Base-by-base conservation (phyloP, 2,888 invertebrate species). In the Acanthosepion pharaonis region DNA sequence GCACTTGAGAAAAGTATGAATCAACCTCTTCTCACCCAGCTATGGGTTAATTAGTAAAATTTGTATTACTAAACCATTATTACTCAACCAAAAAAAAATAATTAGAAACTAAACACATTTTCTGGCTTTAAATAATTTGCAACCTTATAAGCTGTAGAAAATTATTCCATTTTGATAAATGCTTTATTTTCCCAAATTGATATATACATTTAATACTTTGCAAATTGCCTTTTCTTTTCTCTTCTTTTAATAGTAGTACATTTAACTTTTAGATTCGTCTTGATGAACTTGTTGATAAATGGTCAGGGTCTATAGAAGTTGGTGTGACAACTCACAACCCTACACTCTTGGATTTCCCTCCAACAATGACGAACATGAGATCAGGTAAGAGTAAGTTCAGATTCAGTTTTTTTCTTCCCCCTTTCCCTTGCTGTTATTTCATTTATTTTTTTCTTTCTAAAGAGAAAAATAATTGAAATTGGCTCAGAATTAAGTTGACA, bases 331-430 rank as follows among this genome's bases (percentile, higher is more conserved):
- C 99, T 25, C 99, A 99, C 97, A 99, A 99, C 97, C 99, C 99
- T 5, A 98, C 98, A 1, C 98, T 98, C 0, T 98, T 99, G 95
- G 98, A 99, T 95, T 99, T 99, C 97, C 99, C 99, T 5, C 99
- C 99, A 0, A 99, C 99, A 4, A 99, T 99, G 99, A 99, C 99
- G 0, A 99, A 99, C 97, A 98, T 99, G 98, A 98, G 99, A 95
- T 98, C 98, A 51, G 98, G 99, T 20, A 99, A 99, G 95, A 91
- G 59, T 51, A 91, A 42, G 55, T 94, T 94, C 94, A 33, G 1
- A 33, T 64, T 51, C 33, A 48, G 20, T 93, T 42, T 93, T 53
- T 18, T n/a, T 33, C 55, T 93, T 53, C 15, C 15, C 55, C 18
- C 28, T 3, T n/a, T 15, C 23, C 25, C 55, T 55, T n/a, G 9